Evolutionary conservation across 2,797 vertebrate species (phyloP), one percentile per base, ranked within the genome.

Genomic region (Eidolon dupreanum): DNA sequence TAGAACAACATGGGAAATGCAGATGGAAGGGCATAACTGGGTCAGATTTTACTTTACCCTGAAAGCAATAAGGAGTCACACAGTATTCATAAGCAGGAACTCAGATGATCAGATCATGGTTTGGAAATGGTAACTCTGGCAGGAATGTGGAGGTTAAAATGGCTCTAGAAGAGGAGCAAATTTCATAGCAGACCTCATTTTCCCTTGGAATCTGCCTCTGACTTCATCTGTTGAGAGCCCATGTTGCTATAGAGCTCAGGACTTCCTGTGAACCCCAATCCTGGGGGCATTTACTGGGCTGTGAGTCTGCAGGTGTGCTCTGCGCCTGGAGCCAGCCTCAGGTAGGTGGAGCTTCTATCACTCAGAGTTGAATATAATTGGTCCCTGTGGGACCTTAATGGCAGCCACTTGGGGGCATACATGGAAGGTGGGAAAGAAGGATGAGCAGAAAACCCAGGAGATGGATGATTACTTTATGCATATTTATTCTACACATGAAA

Each of bases 401-500:
- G 57, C 38, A 94, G 78, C 33, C 68, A 96, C 22, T 31, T 95
- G 68, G 51, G 88, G 75, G 4, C 31, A 96, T 55, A 59, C 16
- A 73, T 36, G 36, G 75, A 81, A 41, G 13, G 16, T 65, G 51
- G 41, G 12, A 78, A 91, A 92, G 31, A 87, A 2, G 24, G 15
- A 86, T 65, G 74, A 77, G 19, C 12, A 43, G 41, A 94, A 95
- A 85, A 41, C 24, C 17, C 36, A 59, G 31, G 41, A 6, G 15
- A 57, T 78, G 4, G 46, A 11, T 74, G 46, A 88, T 82, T 41
- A 77, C 16, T 78, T 59, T 78, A 87, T 78, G 73, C 85, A 90
- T 97, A 95, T 96, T 97, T 97, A 87, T 73, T 97, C 36, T 86
- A 95, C 55, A 78, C 70, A 19, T 94, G 20, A 61, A 74, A 93